Percentiles rank a stretch among this genome's conserved stretches.
Evolutionary conservation across 2,888 invertebrate species (phyloP).

Genomic region (Temnothorax rugatulus): DNA sequence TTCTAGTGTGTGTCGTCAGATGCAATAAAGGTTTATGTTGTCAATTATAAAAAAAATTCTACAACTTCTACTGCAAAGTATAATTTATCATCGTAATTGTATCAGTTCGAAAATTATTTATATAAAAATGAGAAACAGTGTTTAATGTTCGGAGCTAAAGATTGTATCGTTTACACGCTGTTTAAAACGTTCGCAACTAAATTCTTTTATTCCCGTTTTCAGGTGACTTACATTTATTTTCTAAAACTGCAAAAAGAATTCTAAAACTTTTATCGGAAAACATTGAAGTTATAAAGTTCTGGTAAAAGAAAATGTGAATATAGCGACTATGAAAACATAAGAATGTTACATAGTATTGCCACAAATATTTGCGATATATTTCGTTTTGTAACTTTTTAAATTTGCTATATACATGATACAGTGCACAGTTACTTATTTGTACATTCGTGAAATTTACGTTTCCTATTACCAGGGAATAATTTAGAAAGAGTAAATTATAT

Average conservation of each 20-base stretch:
- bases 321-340: background rate
- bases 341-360: background rate
- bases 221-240: background rate
- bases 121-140: slow-evolving; percentile 6
- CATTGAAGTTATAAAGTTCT: no score
- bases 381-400: background rate
- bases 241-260: background rate
- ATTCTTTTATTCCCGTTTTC: background rate
- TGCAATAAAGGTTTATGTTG: background rate
- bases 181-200: background rate
- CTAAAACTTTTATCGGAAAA: background rate
- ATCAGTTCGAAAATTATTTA: background rate
- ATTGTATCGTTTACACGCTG: background rate
- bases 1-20: background rate
- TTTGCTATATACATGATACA: background rate
- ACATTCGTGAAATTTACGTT: background rate
- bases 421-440: background rate
- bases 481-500: background rate
- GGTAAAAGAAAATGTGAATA: background rate
- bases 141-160: background rate
- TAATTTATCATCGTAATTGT: background rate
- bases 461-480: background rate
- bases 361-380: background rate
- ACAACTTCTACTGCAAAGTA: background rate
- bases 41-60: background rate